Base-by-base conservation (phyloP, 2,797 vertebrate species). In the Sebastiscus albofasciatus region DNA sequence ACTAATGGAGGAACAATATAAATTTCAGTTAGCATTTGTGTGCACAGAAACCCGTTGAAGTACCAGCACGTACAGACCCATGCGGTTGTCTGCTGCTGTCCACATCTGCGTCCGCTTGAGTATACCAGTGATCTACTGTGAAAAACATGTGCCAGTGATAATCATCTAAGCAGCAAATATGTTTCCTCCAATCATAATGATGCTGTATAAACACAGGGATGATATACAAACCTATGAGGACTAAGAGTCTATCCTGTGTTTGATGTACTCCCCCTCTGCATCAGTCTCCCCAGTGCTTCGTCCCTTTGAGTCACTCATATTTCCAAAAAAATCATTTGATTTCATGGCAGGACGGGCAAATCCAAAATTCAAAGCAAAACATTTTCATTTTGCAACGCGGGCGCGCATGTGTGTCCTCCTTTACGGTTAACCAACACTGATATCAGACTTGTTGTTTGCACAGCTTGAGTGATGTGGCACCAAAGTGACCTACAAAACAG, bases 401-500 rank as follows among this genome's bases (percentile, higher is more conserved):
- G n/a, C 36, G 54, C 52, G 79, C 79, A 59, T 84, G 86, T 78
- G 87, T 88, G 80, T 86, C 87, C 87, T 85, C 83, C 84, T 90
- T 86, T 91, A 82, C 80, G 83, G 90, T 87, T 88, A 87, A 88
- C 87, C 87, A 93, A 85, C 92, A 83, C 78, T 79, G 90, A 92
- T 95, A 95, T 95, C 93, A 69, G 91, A 87, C 85, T 86, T 86
- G 85, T 85, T 95, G 94, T 95, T 96, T 95, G 93, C 91, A 90
- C 95, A 95, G 95, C 92, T 95, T 95, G 94, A 95, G 89, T 94
- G 91, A 93, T 91, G 85, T 93, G 91, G 91, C 91, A 92, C 87
- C 93, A 94, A 93, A 93, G 91, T 95, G 93, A 95, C 94, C 94
- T 94, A 94, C 93, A 94, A 93, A 94, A 92, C 93, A 93, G 90